Conservation (phyloP, 92 coral and sea anemone genomes). For the Blastomussa wellsi region DNA sequence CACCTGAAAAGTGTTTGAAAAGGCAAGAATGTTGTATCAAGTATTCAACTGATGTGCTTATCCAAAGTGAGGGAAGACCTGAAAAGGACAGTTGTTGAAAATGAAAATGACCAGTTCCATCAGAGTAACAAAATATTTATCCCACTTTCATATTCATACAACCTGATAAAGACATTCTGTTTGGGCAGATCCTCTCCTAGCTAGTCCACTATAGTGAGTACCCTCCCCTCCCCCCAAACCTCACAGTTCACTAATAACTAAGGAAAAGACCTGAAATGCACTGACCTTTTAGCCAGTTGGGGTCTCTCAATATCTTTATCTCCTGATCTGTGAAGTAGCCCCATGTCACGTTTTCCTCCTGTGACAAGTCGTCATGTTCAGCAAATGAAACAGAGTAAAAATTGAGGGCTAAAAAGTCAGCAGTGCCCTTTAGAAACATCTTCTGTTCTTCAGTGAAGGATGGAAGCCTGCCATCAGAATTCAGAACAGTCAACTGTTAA, state of each 20-base stretch:
- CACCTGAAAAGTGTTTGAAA: conserved; percentile 53
- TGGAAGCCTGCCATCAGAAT: conserved; percentile 67
- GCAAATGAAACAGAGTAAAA: conserved; percentile 77
- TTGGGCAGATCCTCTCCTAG: too few relatives aligned
- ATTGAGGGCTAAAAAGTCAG: conserved; percentile 89
- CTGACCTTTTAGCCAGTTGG: conserved; percentile 85
- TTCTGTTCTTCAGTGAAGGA: conserved; percentile 74
- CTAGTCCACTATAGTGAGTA: too few relatives aligned
- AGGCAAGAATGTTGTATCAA: not conserved
- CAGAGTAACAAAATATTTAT: not conserved
- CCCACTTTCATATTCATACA: too few relatives aligned
- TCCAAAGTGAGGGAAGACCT: not conserved
- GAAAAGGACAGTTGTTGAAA: not conserved
- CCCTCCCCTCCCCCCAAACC: too few relatives aligned
- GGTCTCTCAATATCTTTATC: conserved; percentile 58
- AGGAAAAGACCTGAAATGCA: not conserved
- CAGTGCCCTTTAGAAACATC: conserved; percentile 73
- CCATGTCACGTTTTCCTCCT: conserved; percentile 63
- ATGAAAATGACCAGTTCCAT: not conserved
- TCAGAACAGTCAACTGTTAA: not conserved
- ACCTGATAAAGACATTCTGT: too few relatives aligned
- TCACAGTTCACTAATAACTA: not conserved
- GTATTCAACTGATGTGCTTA: not conserved
- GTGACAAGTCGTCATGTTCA: conserved; percentile 57
- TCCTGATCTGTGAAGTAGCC: conserved; percentile 80